Evolutionary conservation across 2,113 vertebrate species (phyloP).

Genomic region (Coregonus clupeaformis): DNA sequence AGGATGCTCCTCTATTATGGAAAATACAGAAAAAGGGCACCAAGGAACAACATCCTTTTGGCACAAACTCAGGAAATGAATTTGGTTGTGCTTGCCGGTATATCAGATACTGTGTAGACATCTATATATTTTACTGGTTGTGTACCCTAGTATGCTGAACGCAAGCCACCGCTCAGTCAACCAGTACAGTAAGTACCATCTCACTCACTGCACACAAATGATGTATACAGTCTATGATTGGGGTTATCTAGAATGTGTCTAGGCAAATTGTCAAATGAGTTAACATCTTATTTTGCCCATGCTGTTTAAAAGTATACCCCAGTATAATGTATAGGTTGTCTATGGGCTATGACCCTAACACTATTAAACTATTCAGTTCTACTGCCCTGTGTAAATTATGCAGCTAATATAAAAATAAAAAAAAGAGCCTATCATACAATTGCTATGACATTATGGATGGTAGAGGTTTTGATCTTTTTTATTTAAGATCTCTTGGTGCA

Average conservation of each 20-base stretch:
- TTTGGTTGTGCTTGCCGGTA: conserved; percentile 31
- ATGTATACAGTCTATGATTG: neutral
- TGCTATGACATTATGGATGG: neutral
- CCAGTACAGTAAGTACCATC: neutral
- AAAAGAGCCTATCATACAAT: neutral
- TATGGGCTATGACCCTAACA: neutral
- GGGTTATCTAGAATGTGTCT: neutral
- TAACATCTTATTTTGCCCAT: neutral
- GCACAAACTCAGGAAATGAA: conserved; percentile 30
- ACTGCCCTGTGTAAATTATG: neutral
- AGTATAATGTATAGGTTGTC: neutral
- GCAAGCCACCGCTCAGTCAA: neutral
- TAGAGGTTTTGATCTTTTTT: neutral
- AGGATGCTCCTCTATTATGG: conserved; percentile 51
- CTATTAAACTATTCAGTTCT: neutral
- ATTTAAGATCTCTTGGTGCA: too few relatives aligned
- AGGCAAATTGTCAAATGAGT: neutral
- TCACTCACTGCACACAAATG: neutral
- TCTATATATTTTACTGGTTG: neutral
- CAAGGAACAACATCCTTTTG: conserved; percentile 14
- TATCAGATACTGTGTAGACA: neutral
- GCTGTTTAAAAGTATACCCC: neutral
- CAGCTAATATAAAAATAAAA: neutral
- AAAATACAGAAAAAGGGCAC: conserved; percentile 13
- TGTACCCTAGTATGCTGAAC: neutral